Evolutionary conservation across 2,888 invertebrate genomes (phyloP), one percentile per base, ranked within the genome.

Genomic region (Chorisops tibialis): DNA sequence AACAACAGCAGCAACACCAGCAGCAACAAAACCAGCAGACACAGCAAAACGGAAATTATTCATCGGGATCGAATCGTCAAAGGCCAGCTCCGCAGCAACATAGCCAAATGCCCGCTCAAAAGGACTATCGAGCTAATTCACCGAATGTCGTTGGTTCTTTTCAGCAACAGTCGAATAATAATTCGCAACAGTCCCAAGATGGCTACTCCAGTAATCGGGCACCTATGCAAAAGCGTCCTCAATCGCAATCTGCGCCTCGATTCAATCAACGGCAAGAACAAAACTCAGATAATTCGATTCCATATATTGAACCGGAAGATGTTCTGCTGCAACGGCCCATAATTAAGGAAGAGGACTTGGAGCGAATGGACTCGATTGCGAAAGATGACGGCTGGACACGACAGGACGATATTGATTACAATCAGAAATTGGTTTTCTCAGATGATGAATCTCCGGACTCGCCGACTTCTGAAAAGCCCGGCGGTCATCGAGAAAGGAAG

Each of bases 391-490:
- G 94, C 66, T 96, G 96, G 96, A 91, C 92, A 63, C 88, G 89
- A 69, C 88, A 92, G 72, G 93, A 93, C 74, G 94, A 94, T 75
- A 92, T 96, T 74, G 95, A 96, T 79, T 96, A 95, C 75, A 92
- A 93, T 81, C 92, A 94, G 81, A 95, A 94, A 79, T 80, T 96
- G 74, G 89, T 91, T 68, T 96, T 96, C 79, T 95, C 95, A 73
- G 96, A 96, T 79, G 95, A 95, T 71, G 96, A 96, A 77, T 81
- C 81, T 58, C 75, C 75, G 24, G 68, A 68, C 18, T 64, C 66
- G 7, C 66, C 67, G 43, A 65, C 62, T 12, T 43, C 45, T 14
- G 67, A 65, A 7, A 63, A 61, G 14, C 49, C n/a, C 39, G 24
- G 68, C 68, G 54, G 72, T 58, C 54, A 64, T 58, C 52, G 54